Evolutionary conservation across 2,888 invertebrate species (phyloP).

Genomic region (Hirtodrosophila trivittata): DNA sequence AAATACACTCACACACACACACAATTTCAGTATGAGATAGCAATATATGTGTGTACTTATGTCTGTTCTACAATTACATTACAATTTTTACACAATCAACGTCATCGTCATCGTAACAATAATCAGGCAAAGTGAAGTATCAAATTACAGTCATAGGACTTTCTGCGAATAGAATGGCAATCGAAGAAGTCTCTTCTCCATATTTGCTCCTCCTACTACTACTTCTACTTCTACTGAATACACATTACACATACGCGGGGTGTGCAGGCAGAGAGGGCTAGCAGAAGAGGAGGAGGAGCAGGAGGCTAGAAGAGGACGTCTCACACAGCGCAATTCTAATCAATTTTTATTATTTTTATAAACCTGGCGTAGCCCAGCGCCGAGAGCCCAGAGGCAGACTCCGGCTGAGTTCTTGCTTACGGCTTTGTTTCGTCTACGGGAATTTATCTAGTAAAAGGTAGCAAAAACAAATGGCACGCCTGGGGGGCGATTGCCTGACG

Average conservation of each 20-base stretch:
- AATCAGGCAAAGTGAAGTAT: constrained; percentile 79
- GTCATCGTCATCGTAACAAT: constrained; percentile 75
- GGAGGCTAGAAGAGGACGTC: no score
- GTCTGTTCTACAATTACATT: constrained; percentile 71
- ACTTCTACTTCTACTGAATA: background rate
- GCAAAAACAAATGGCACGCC: constrained; percentile 72
- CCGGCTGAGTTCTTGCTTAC: constrained; percentile 18
- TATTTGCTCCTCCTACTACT: background rate
- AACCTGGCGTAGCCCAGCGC: constrained; percentile 53
- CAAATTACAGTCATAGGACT: constrained; percentile 68
- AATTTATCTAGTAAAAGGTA: constrained; percentile 74
- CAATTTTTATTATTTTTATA: constrained; percentile 83
- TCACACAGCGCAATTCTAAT: constrained; percentile 78
- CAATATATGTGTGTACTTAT: constrained; percentile 8
- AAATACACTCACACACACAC: constrained; percentile 30
- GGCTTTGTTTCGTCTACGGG: constrained; percentile 69
- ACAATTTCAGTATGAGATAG: background rate
- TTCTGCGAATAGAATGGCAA: constrained; percentile 58
- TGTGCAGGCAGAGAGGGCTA: constrained; percentile 5
- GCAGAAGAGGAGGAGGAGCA: no score
- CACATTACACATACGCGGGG: constrained; percentile 43
- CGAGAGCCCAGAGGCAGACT: constrained; percentile 13
- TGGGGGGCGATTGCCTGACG: constrained; percentile 61
- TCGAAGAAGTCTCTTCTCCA: constrained; percentile 44
- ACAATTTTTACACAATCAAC: constrained; percentile 79